Percentiles rank a stretch among this genome's conserved stretches.
Evolutionary conservation across 1,140 invertebrate species (phyloP).

Genomic region (Drosophila auraria): DNA sequence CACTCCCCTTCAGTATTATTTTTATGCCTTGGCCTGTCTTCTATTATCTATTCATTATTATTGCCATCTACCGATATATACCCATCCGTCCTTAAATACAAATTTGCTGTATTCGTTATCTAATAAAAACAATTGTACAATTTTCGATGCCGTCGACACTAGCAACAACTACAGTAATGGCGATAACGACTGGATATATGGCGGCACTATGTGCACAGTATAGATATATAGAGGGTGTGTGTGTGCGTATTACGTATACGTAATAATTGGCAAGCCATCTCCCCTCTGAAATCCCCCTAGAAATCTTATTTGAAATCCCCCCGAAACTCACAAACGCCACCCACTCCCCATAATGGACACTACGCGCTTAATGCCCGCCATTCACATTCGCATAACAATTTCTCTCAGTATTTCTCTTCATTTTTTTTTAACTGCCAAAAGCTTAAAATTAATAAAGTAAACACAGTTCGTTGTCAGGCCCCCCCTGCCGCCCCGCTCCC

Average conservation of each 20-base stretch:
- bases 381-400: conserved; percentile 74
- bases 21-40: neutral
- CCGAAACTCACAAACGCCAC: conserved; percentile 18
- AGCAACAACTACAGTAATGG: conserved; percentile 13
- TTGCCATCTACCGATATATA: neutral
- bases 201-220: conserved; percentile 30
- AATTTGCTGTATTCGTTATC: conserved; percentile 69
- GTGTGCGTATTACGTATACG: conserved; percentile 2
- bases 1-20: neutral
- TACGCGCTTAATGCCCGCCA: conserved; percentile 68
- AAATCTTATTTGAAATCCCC: neutral
- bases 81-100: conserved; percentile 40
- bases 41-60: neutral
- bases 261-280: conserved; percentile 16
- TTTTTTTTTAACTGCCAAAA: conserved; percentile 72
- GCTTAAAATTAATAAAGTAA: conserved; percentile 83
- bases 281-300: neutral
- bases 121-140: conserved; percentile 71
- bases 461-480: conserved; percentile 56
- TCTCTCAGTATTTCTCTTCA: conserved; percentile 38
- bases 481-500: conserved; percentile 11
- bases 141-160: conserved; percentile 51
- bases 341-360: conserved; percentile 35
- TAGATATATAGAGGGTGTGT: conserved; percentile 20
- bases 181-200: conserved; percentile 45